A percentile compares a stretch with the other conserved stretches of the same genome.
Evolutionary conservation across 1,140 invertebrate species (phyloP).

Genomic region (Dendroctonus valens): DNA sequence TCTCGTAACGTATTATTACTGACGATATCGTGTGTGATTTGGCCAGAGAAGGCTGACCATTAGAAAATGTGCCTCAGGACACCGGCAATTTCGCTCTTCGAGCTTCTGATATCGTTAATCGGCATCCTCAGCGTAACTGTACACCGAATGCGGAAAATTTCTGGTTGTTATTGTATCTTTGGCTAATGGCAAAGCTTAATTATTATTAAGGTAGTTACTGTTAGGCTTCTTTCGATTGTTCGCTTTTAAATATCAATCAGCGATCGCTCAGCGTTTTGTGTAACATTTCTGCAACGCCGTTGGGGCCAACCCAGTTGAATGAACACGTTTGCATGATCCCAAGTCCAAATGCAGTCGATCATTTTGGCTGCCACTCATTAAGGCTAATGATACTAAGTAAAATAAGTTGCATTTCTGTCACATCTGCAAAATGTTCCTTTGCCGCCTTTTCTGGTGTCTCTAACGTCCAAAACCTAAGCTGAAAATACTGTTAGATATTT

Average conservation of each 20-base stretch:
- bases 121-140: conserved; percentile 16
- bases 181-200: conserved; percentile 22
- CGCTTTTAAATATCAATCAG: conserved; percentile 7
- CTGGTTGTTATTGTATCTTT: conserved; percentile 19
- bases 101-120: conserved; percentile 27
- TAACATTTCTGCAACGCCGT: neutral
- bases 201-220: conserved; percentile 24
- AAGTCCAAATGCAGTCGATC: too few species aligned
- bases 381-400: too few species aligned
- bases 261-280: neutral
- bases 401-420: too few species aligned
- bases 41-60: conserved; percentile 25
- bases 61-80: conserved; percentile 26
- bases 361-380: too few species aligned
- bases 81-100: conserved; percentile 5
- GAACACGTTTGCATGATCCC: too few species aligned
- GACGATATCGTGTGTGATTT: conserved; percentile 30
- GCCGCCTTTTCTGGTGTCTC: too few species aligned
- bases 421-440: too few species aligned
- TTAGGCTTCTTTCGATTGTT: conserved; percentile 16
- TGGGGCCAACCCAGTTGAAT: too few species aligned
- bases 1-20: conserved; percentile 26
- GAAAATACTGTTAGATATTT: too few species aligned
- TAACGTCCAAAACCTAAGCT: too few species aligned
- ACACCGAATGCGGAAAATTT: conserved; percentile 23